Evolutionary conservation across 2,113 vertebrate species (phyloP).

Genomic region (Picathartes gymnocephalus): DNA sequence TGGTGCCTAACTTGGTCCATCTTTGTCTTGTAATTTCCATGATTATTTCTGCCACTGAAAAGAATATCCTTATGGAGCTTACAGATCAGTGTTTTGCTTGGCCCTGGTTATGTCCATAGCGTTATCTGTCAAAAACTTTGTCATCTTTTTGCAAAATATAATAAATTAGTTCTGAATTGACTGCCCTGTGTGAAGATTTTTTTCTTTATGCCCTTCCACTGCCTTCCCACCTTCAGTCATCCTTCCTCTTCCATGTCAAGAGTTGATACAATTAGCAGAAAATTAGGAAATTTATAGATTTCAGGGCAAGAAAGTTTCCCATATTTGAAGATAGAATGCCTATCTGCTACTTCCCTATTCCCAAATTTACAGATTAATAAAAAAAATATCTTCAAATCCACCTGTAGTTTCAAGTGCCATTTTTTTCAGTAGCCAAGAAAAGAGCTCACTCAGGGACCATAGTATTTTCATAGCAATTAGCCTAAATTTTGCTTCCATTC

Average conservation of each 20-base stretch:
- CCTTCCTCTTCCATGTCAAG: background rate
- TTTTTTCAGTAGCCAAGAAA: background rate
- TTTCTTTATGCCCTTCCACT: background rate
- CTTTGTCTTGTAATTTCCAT: background rate
- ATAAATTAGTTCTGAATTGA: background rate
- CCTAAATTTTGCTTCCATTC: background rate
- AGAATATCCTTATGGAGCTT: background rate
- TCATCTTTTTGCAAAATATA: background rate
- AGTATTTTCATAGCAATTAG: background rate
- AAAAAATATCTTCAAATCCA: background rate
- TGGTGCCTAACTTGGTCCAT: background rate
- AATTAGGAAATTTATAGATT: background rate
- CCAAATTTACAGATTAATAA: background rate
- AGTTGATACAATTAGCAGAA: background rate
- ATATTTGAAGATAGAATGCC: background rate
- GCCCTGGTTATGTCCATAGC: background rate
- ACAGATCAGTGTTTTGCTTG: background rate
- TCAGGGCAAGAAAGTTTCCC: background rate
- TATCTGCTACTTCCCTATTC: background rate
- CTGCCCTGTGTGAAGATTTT: background rate
- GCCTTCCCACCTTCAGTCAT: background rate
- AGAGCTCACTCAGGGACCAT: background rate
- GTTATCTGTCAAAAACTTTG: background rate
- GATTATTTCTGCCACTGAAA: background rate
- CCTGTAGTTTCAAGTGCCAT: background rate